Percentiles rank a stretch among this genome's conserved stretches.
Conservation (phyloP, 2,888 invertebrate species). For the Melanargia galathea region DNA sequence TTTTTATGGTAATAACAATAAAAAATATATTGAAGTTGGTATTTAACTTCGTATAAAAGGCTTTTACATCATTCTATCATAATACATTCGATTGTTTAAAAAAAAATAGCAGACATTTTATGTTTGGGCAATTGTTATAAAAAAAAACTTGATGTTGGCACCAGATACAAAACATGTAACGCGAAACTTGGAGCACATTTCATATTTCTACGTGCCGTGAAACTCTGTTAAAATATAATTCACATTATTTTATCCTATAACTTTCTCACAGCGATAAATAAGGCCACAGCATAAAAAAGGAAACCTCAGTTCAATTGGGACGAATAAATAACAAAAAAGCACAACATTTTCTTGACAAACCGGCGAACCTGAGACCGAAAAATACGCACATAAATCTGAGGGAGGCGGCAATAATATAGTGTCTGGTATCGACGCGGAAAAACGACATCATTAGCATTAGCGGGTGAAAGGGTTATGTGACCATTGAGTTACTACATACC, state of each 20-base stretch:
- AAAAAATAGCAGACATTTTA: no score
- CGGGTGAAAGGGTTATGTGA: conserved; percentile 8
- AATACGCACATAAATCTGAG: conserved; percentile 39
- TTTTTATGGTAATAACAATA: no score
- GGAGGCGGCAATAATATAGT: conserved; percentile 30
- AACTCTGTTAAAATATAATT: neutral
- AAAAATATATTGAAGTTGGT: neutral
- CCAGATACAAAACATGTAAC: neutral
- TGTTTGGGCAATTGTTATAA: no score
- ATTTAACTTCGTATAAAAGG: no score
- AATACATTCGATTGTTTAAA: no score
- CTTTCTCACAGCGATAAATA: neutral
- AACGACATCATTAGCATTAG: conserved; percentile 45
- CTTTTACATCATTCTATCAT: no score
- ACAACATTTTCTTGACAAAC: conserved; percentile 24
- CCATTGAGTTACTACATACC: neutral
- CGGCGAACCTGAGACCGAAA: conserved; percentile 29
- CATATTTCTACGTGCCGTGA: neutral
- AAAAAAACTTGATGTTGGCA: neutral
- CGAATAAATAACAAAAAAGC: conserved; percentile 17
- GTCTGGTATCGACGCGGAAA: conserved; percentile 43
- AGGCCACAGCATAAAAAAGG: conserved; percentile 1
- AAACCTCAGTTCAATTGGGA: conserved; percentile 9
- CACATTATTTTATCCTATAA: neutral
- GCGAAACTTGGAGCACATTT: neutral